Evolutionary conservation across 2,797 vertebrate genomes (phyloP).

Genomic region (Phaenicophaeus curvirostris): DNA sequence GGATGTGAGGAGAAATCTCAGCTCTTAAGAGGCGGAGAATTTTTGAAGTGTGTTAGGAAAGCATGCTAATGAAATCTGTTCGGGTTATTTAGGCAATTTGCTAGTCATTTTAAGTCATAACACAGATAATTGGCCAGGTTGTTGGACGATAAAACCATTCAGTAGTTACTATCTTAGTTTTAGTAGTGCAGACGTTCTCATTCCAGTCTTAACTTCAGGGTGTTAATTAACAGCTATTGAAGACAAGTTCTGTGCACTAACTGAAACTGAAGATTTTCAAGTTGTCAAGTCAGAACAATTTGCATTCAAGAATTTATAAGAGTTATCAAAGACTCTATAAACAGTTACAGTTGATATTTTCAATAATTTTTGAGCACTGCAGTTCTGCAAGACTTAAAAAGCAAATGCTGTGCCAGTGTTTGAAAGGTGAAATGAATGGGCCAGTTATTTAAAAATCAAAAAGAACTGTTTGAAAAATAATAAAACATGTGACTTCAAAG

Average conservation of each 20-base stretch:
- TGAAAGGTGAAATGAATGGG: neutral
- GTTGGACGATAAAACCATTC: neutral
- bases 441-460: neutral
- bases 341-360: neutral
- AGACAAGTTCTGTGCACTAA: neutral
- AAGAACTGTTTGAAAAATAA: neutral
- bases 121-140: neutral
- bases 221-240: conserved; percentile 14
- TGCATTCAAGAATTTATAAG: neutral
- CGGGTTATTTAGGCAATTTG: neutral
- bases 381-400: neutral
- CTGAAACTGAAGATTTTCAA: conserved; percentile 17
- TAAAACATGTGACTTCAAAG: neutral
- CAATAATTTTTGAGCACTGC: neutral
- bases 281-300: neutral
- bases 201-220: neutral
- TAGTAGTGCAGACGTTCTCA: neutral
- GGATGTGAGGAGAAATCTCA: neutral
- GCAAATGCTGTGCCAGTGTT: neutral
- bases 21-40: neutral
- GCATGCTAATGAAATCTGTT: neutral
- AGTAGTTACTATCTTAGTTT: neutral
- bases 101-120: neutral
- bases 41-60: neutral
- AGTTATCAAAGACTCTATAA: neutral